These are phyloP conservation scores for Leptocoma aspasia DNA, from an alignment of 2,113 vertebrate species.

Conservation along the genomic window DNA sequence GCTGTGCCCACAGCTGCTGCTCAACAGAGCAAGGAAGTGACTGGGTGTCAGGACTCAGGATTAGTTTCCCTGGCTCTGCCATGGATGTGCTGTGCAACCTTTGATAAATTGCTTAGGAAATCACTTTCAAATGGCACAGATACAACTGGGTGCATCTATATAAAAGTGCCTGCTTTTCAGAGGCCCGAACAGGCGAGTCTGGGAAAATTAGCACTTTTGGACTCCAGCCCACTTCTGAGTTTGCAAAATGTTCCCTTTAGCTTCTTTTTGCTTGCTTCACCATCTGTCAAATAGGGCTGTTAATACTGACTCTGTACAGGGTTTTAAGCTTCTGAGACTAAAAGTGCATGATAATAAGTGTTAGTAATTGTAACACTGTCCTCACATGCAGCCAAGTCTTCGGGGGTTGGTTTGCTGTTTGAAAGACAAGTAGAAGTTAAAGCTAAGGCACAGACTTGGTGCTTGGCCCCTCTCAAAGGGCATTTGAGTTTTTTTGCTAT, in stretches of 20 bases:
- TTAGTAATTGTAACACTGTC: not conserved
- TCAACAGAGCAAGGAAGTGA: not conserved
- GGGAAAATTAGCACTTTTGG: conserved; percentile 23
- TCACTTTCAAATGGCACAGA: not conserved
- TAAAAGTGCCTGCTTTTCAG: not conserved
- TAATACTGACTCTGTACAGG: conserved; percentile 23
- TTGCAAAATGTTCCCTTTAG: conserved; percentile 33
- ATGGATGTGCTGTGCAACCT: not conserved
- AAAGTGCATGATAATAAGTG: conserved; percentile 7
- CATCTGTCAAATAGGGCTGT: conserved; percentile 39
- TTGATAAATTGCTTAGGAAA: not conserved
- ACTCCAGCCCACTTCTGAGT: conserved; percentile 33
- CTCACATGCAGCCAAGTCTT: not conserved
- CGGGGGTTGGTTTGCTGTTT: not conserved
- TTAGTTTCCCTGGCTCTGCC: not conserved
- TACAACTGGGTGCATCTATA: not conserved
- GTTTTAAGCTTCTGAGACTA: conserved; percentile 16
- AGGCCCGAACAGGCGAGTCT: not conserved
- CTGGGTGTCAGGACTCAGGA: not conserved
- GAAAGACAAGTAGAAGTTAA: not conserved
- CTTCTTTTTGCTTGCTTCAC: conserved; percentile 22
- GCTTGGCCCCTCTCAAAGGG: not conserved
- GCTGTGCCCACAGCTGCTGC: not conserved
- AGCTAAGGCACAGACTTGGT: not conserved
- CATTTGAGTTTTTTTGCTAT: rapidly evolving